These are phyloP conservation scores for chimpanzee (Pan troglodytes) DNA, from an alignment of 2,113 vertebrate species.

Conservation along the genomic window NHGRI_mPanTro3-v2.1_pri NC_072403.2:49853501-49854000, in stretches of 20 bases:
- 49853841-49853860: neutral
- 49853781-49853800: neutral
- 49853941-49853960: neutral
- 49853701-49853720: slow-evolving; percentile 14
- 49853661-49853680: neutral
- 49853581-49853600: neutral
- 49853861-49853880: neutral
- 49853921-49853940: neutral
- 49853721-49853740: neutral
- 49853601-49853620: neutral
- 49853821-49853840: neutral
- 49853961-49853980: neutral
- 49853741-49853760: neutral
- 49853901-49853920: neutral
- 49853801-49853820: neutral
- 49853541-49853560: neutral
- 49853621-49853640: neutral
- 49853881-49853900: neutral
- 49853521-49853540: neutral
- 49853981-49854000: neutral
- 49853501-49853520: slow-evolving; percentile 1
- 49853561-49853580: neutral
- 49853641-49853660: neutral
- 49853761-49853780: neutral
- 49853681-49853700: neutral